A percentile compares a stretch with the other conserved stretches of the same genome.
Evolutionary conservation across 2,888 invertebrate species (phyloP).

Genomic region (Neoaliturus tenellus): DNA sequence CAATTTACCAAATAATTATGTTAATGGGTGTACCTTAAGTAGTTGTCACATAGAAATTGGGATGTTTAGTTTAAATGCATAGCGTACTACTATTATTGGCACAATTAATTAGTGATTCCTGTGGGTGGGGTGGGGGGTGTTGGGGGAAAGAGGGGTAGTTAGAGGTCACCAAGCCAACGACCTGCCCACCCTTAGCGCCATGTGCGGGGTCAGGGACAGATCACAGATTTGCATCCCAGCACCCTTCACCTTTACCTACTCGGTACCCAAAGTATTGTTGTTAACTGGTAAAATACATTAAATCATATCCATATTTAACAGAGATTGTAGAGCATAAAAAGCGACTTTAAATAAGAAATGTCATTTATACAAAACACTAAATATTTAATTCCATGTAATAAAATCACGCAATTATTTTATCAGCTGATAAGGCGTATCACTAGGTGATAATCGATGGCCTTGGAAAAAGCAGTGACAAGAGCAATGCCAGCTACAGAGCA

Average conservation of each 20-base stretch:
- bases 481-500: background rate
- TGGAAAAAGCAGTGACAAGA: background rate
- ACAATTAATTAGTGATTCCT: background rate
- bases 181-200: background rate
- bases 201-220: background rate
- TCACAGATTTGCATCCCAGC: background rate
- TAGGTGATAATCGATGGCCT: background rate
- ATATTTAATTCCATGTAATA: background rate
- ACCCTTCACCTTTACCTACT: background rate
- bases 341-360: too few species aligned
- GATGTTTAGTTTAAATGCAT: too few species aligned
- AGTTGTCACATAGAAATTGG: too few species aligned
- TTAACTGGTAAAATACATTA: too few species aligned
- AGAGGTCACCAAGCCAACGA: conserved; percentile 2
- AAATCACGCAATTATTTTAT: background rate
- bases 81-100: background rate
- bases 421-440: conserved; percentile 10
- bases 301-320: background rate
- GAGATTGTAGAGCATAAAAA: background rate
- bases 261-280: too few species aligned
- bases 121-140: background rate
- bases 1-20: too few species aligned
- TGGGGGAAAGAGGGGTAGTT: background rate
- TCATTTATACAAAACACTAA: too few species aligned
- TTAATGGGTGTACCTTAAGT: too few species aligned